Base-by-base conservation (phyloP, 2,113 vertebrate genomes). In the Catharus bicknelli region DNA sequence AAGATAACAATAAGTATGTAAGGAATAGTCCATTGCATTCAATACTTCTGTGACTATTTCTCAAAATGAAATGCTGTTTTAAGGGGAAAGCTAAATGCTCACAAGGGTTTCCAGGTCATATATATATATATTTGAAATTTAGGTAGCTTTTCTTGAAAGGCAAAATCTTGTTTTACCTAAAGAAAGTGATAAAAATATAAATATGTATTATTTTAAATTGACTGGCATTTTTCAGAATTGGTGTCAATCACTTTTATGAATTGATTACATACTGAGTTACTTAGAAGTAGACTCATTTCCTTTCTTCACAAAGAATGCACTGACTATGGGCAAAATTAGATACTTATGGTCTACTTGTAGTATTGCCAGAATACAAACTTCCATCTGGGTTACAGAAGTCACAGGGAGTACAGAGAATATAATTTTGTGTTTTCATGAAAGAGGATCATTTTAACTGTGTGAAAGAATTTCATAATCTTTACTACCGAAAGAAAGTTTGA, bases 301-400 rank as follows among this genome's bases (percentile, higher is more conserved):
- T 96, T 84, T 94, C 68, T 91, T 80, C 74, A 63, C 84, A 92
- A 96, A 94, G 96, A 97, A 97, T 97, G 96, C 76, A 92, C 92
- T 85, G 79, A 91, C 91, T 91, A 47, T 50, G 61, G 88, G 78
- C 93, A 94, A 94, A 94, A 94, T 95, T 54, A 95, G 81, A 93
- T 83, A 84, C 88, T 95, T 90, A 91, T 85, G 90, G 76, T 79
- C 78, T 67, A 55, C 42, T 94, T 93, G 94, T 64, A 76, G 67
- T 45, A 81, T 21, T 84, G 94, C 91, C 92, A 93, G 86, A 83
- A 75, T 58, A 94, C 47, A 83, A 85, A 86, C 59, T 55, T 51
- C 76, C 96, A 97, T 97, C 93, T 97, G 97, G 80, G 68, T 70
- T 87, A 79, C 96, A 96, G 91, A 86, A 95, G 82, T 80, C 78